These are phyloP conservation scores for Bilobella aurantiaca DNA, from an alignment of 1,140 invertebrate species.

Conservation along the genomic window DNA sequence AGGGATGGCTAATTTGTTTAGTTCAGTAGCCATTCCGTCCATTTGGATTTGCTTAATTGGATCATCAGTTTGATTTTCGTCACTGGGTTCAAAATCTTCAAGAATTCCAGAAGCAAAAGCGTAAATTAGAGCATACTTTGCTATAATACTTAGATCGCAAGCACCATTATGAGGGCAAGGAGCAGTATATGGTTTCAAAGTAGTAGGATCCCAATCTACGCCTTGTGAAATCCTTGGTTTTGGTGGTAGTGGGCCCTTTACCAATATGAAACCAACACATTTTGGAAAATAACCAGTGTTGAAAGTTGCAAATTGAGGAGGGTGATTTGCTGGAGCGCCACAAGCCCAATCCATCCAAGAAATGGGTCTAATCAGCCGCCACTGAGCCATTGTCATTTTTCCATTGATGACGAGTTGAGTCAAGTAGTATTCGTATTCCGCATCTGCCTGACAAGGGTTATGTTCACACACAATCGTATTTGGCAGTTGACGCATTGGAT, in stretches of 20 bases:
- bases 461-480: neutral
- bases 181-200: neutral
- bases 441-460: neutral
- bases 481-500: too few species aligned
- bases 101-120: neutral
- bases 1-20: too few species aligned
- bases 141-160: neutral
- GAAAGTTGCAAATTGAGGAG: neutral
- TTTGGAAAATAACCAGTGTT: neutral
- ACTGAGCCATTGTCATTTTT: neutral
- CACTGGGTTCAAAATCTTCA: neutral
- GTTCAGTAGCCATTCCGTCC: too few species aligned
- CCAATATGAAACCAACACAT: neutral
- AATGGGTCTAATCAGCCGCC: neutral
- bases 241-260: neutral
- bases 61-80: neutral
- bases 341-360: neutral
- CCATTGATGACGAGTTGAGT: neutral
- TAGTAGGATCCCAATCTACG: neutral
- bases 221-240: neutral
- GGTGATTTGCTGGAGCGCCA: neutral
- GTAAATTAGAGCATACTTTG: neutral
- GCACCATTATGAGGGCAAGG: neutral
- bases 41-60: neutral
- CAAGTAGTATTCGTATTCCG: neutral